A percentile compares a stretch with the other conserved stretches of the same genome.
Evolutionary conservation across 1,140 invertebrate genomes (phyloP).

Genomic region (Ips typographus): DNA sequence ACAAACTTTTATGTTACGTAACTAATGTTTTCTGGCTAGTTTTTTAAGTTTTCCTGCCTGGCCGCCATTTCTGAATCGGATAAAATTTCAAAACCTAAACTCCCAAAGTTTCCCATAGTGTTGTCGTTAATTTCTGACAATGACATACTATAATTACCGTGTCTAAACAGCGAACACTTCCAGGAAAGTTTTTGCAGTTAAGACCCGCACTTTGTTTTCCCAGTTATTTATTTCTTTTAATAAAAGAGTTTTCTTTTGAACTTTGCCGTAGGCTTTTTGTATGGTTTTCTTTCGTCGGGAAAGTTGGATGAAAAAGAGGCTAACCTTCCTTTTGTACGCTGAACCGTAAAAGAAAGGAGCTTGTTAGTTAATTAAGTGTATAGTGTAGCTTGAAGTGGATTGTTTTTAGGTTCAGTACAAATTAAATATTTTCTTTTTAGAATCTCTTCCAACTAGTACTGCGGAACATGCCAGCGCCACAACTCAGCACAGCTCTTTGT

Average conservation of each 20-base stretch:
- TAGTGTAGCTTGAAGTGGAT: neutral
- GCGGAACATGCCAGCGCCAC: slow-evolving; percentile 64
- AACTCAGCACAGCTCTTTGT: slow-evolving; percentile 48
- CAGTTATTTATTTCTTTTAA: slow-evolving; percentile 32
- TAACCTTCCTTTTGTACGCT: neutral
- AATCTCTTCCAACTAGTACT: slow-evolving; percentile 69
- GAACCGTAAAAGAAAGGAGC: neutral
- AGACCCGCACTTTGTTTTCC: slow-evolving; percentile 24
- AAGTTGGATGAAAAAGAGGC: slow-evolving; percentile 1
- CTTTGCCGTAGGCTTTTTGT: slow-evolving; percentile 9
- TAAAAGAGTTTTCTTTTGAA: slow-evolving; percentile 24
- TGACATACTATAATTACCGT: slow-evolving; percentile 42
- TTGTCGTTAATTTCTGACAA: slow-evolving; percentile 42
- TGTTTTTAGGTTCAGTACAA: neutral
- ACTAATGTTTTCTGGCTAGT: slow-evolving; percentile 18
- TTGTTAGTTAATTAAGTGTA: neutral
- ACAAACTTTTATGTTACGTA: slow-evolving; percentile 27
- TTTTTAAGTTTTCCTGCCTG: slow-evolving; percentile 33
- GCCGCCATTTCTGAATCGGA: slow-evolving; percentile 28
- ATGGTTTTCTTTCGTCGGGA: slow-evolving; percentile 10
- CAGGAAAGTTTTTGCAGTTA: slow-evolving; percentile 23
- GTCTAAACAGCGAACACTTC: slow-evolving; percentile 34
- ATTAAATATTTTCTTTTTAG: slow-evolving; percentile 49
- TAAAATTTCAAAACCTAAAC: slow-evolving; percentile 29
- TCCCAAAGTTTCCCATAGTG: slow-evolving; percentile 35